Evolutionary conservation across 2,888 invertebrate species (phyloP).

Genomic region (Tenthredo livida): DNA sequence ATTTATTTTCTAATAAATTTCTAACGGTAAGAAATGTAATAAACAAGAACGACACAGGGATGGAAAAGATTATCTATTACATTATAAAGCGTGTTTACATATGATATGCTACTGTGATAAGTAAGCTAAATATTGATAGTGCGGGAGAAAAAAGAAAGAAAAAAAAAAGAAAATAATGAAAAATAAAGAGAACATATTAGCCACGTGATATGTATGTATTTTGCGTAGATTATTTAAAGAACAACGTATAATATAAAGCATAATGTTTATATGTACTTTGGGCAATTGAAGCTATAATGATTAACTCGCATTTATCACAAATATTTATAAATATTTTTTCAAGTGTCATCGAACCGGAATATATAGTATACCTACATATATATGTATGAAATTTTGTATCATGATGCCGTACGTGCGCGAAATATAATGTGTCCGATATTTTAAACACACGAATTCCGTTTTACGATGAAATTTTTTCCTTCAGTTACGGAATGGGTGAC

Average conservation of each 20-base stretch:
- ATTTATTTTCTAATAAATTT: conserved; percentile 1
- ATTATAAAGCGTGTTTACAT: neutral
- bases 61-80: neutral
- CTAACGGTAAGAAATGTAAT: neutral
- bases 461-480: neutral
- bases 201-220: neutral
- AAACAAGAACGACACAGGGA: neutral
- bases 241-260: neutral
- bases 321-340: conserved; percentile 26
- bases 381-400: neutral
- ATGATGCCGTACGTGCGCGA: neutral
- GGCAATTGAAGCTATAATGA: neutral
- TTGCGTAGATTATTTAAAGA: neutral
- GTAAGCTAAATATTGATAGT: conserved; percentile 6
- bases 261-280: neutral
- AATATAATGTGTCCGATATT: neutral
- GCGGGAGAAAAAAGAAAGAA: neutral
- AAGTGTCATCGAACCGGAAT: neutral
- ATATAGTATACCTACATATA: neutral
- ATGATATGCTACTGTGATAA: conserved; percentile 18
- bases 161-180: neutral
- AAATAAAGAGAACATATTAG: neutral
- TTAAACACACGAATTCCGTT: neutral
- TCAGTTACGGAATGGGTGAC: neutral
- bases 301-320: conserved; percentile 10